Evolutionary conservation across 2,888 invertebrate genomes (phyloP).

Genomic region (Epicampocera succincta): DNA sequence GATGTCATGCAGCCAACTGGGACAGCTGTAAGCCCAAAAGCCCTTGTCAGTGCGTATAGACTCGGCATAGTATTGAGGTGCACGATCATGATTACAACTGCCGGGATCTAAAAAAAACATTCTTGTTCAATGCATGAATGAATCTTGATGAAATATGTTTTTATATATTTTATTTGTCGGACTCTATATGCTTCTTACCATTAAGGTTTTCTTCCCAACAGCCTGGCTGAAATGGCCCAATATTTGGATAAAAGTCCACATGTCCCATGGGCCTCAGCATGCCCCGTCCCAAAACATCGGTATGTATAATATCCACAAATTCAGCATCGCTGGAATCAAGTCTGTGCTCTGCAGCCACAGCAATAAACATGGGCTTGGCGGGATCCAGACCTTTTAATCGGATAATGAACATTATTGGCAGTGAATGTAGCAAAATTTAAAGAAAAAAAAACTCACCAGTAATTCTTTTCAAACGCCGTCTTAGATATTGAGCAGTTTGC

Average conservation of each 20-base stretch:
- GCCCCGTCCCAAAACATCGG: constrained; percentile 84
- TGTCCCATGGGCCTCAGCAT: constrained; percentile 83
- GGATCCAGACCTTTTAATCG: constrained; percentile 84
- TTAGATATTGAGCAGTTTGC: constrained; percentile 82
- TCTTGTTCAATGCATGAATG: too few relatives aligned
- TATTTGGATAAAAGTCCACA: constrained; percentile 84
- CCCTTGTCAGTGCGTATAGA: constrained; percentile 82
- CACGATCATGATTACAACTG: constrained; percentile 84
- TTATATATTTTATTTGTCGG: too few relatives aligned
- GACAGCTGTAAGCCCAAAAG: constrained; percentile 84
- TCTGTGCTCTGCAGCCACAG: constrained; percentile 81
- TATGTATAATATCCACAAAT: constrained; percentile 86
- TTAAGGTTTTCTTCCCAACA: constrained; percentile 80
- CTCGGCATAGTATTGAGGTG: constrained; percentile 84
- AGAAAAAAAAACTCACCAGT: constrained; percentile 81
- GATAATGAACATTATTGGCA: not conserved
- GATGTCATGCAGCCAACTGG: constrained; percentile 83
- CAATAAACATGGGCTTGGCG: constrained; percentile 85
- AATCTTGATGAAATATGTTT: too few relatives aligned
- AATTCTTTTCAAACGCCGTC: constrained; percentile 82
- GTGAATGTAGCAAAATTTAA: not conserved
- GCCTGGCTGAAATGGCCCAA: constrained; percentile 84
- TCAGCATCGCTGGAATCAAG: constrained; percentile 84
- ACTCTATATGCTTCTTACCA: constrained; percentile 66
- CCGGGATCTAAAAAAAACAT: constrained; percentile 82